Percentiles rank a stretch among this genome's conserved stretches.
Evolutionary conservation across 2,888 invertebrate genomes (phyloP).

Genomic region (Merodon equestris): DNA sequence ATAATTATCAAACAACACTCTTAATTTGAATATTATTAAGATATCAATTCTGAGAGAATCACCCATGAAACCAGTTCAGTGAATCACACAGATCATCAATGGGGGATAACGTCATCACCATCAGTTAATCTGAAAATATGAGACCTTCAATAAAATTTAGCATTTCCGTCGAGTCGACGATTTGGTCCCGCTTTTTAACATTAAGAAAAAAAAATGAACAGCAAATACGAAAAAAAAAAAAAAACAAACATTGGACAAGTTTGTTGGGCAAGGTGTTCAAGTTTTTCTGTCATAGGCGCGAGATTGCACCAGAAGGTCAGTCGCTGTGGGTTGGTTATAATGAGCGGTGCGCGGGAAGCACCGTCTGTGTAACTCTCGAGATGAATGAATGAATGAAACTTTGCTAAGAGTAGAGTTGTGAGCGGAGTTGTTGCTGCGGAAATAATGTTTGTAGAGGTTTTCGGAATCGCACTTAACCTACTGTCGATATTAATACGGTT

Average conservation of each 20-base stretch:
- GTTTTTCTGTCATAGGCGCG: conserved; percentile 34
- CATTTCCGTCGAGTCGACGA: background rate
- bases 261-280: conserved; percentile 52
- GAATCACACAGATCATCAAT: background rate
- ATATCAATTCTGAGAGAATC: no score
- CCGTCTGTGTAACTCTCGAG: conserved; percentile 5
- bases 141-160: background rate
- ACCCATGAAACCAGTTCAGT: background rate
- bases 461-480: conserved; percentile 33
- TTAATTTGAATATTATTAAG: no score
- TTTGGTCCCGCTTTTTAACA: background rate
- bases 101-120: background rate
- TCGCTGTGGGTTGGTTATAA: conserved; percentile 51
- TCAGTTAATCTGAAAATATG: background rate
- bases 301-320: conserved; percentile 55
- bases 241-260: conserved; percentile 11
- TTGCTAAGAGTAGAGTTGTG: conserved; percentile 17
- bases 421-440: conserved; percentile 22
- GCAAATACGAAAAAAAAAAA: no score
- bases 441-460: conserved; percentile 21
- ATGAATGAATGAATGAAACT: conserved; percentile 39
- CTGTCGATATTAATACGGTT: background rate
- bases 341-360: conserved; percentile 49
- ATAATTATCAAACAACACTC: no score
- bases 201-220: background rate